phyloP scores from a whole-genome alignment of 1,140 invertebrate genomes.

The Drosophila parvula region DNA sequence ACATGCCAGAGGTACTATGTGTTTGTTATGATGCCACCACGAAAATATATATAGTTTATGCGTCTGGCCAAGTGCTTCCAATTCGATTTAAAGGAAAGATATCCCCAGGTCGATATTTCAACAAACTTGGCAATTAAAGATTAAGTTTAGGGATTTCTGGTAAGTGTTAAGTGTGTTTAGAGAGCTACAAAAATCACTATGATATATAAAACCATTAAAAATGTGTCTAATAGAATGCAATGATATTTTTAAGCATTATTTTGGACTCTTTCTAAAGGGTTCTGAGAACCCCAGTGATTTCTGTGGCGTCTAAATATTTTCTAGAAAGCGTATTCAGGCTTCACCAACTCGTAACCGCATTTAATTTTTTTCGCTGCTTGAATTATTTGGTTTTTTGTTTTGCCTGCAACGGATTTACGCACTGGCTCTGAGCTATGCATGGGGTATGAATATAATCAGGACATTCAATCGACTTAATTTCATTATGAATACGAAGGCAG shows the following conservation, averaged over 20 bases:
- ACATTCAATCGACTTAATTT: slow-evolving; percentile 74
- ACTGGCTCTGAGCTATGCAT: slow-evolving; percentile 48
- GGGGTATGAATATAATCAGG: slow-evolving; percentile 70
- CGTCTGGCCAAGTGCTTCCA: not conserved
- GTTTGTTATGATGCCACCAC: slow-evolving; percentile 24
- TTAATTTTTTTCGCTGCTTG: not conserved
- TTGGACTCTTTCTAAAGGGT: not conserved
- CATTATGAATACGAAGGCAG: slow-evolving; percentile 66
- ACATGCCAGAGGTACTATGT: slow-evolving; percentile 37
- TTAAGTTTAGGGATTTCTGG: not conserved
- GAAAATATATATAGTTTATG: slow-evolving; percentile 20
- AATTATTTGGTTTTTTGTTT: slow-evolving; percentile 3
- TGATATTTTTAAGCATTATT: too few relatives aligned
- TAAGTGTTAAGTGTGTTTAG: too few relatives aligned
- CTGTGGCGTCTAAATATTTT: not conserved
- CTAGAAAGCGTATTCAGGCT: slow-evolving; percentile 8
- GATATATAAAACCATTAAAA: too few relatives aligned
- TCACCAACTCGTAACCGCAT: not conserved
- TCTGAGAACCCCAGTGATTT: not conserved
- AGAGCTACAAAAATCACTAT: too few relatives aligned
- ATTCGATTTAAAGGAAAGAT: slow-evolving; percentile 4
- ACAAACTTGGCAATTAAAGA: not conserved
- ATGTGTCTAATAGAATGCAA: too few relatives aligned
- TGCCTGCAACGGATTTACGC: slow-evolving; percentile 43
- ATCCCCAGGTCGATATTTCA: not conserved